phyloP scores from a whole-genome alignment of 2,113 vertebrate species.

The Clarias batrachus region DNA sequence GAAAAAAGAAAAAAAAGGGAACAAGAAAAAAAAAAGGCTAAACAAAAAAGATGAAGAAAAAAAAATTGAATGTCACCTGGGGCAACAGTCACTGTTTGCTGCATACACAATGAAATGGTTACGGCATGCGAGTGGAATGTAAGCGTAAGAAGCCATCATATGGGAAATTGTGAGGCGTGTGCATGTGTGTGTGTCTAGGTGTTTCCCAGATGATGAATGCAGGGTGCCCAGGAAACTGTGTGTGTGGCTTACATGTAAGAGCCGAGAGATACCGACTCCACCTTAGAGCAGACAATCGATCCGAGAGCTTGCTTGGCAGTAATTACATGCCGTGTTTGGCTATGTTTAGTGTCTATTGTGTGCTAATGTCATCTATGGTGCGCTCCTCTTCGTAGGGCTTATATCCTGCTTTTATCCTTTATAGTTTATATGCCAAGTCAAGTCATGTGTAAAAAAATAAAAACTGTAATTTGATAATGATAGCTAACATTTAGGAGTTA shows the following conservation, averaged over 20 bases:
- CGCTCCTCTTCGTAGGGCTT: background rate
- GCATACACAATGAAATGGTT: constrained; percentile 23
- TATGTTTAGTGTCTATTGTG: background rate
- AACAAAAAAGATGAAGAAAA: background rate
- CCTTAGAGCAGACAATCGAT: background rate
- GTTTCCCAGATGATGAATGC: constrained; percentile 26
- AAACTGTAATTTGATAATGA: background rate
- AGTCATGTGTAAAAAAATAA: too few species aligned
- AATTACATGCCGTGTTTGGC: background rate
- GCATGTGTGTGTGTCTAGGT: background rate
- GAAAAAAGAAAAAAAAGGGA: too few species aligned
- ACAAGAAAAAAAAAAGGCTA: background rate
- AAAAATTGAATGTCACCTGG: constrained; percentile 28
- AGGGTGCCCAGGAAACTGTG: background rate
- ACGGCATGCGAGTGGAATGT: constrained; percentile 29
- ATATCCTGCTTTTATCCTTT: background rate
- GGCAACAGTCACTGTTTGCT: constrained; percentile 21
- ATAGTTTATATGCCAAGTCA: background rate
- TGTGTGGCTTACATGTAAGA: background rate
- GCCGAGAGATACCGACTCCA: background rate
- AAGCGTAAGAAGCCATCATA: background rate
- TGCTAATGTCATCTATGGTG: background rate
- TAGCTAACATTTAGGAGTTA: background rate
- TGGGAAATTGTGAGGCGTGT: constrained; percentile 6
- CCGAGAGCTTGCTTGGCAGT: background rate